Conservation (phyloP, 2,797 vertebrate species). For the Cyprinella venusta region DNA sequence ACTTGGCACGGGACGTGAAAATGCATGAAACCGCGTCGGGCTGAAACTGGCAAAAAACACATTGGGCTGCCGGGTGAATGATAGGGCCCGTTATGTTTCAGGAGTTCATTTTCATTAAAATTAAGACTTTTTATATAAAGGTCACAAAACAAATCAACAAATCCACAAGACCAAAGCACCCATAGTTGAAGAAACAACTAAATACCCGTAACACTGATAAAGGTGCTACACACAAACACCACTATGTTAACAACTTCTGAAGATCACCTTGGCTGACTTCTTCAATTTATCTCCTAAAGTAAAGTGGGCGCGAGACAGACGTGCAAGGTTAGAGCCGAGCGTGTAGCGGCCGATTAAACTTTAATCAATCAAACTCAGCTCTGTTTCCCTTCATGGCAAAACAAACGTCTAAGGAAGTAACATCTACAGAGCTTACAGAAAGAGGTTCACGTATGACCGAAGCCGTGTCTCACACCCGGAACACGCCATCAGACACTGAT, state of each 20-base stretch:
- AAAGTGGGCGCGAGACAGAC: background rate
- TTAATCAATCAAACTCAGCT: constrained; percentile 66
- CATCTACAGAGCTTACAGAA: constrained; percentile 19
- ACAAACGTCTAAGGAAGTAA: constrained; percentile 35
- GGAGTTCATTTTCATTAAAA: background rate
- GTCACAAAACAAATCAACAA: too few species aligned
- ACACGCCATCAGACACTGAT: constrained; percentile 31
- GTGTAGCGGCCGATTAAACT: constrained; percentile 54
- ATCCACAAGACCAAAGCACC: too few species aligned
- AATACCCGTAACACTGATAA: background rate
- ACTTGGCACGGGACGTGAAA: too few species aligned
- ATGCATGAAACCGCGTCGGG: too few species aligned
- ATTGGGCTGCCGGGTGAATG: too few species aligned
- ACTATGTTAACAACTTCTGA: constrained; percentile 9
- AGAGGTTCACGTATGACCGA: background rate
- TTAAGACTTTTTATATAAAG: background rate
- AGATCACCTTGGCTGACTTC: constrained; percentile 30
- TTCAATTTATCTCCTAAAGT: constrained; percentile 23
- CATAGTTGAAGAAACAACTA: too few species aligned
- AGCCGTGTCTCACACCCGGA: background rate
- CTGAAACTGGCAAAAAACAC: too few species aligned
- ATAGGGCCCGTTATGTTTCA: too few species aligned
- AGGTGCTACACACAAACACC: background rate
- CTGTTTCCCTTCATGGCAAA: constrained; percentile 37
- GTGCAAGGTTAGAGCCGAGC: constrained; percentile 15